A percentile compares a stretch with the other conserved stretches of the same genome.
phyloP scores from a whole-genome alignment of 2,797 vertebrate species.

The Dryobates pubescens region DNA sequence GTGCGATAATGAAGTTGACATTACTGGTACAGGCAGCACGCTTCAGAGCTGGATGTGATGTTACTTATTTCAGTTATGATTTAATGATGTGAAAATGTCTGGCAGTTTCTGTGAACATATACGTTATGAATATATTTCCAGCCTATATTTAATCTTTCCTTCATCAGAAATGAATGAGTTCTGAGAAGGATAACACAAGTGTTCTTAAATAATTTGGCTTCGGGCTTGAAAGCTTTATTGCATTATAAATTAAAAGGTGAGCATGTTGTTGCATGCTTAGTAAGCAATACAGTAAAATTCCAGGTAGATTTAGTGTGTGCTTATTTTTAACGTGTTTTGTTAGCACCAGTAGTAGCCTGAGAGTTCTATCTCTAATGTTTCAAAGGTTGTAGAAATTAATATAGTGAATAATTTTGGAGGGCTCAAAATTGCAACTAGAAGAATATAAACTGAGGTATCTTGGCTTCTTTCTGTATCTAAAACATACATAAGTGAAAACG shows the following conservation, averaged over 20 bases:
- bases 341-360: not conserved
- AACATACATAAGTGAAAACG: not conserved
- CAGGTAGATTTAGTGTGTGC: conserved; percentile 26
- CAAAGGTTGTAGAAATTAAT: not conserved
- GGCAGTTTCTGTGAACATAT: conserved; percentile 13
- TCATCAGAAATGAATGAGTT: conserved; percentile 56
- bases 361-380: not conserved
- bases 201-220: conserved; percentile 60
- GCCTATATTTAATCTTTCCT: conserved; percentile 53
- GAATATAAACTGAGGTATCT: not conserved
- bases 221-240: conserved; percentile 42
- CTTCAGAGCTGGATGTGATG: not conserved
- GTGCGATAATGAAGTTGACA: not conserved
- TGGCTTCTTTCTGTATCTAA: not conserved
- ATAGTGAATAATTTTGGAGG: not conserved
- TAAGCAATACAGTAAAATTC: conserved; percentile 35
- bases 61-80: not conserved
- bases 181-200: conserved; percentile 33
- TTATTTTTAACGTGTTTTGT: not conserved
- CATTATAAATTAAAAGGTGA: conserved; percentile 49
- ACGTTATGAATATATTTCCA: conserved; percentile 18
- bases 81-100: conserved; percentile 24
- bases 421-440: not conserved
- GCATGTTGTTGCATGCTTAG: conserved; percentile 42
- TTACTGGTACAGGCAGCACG: not conserved